Base-by-base conservation (phyloP, 2,797 vertebrate genomes). In the Pseudochaenichthys georgianus region DNA sequence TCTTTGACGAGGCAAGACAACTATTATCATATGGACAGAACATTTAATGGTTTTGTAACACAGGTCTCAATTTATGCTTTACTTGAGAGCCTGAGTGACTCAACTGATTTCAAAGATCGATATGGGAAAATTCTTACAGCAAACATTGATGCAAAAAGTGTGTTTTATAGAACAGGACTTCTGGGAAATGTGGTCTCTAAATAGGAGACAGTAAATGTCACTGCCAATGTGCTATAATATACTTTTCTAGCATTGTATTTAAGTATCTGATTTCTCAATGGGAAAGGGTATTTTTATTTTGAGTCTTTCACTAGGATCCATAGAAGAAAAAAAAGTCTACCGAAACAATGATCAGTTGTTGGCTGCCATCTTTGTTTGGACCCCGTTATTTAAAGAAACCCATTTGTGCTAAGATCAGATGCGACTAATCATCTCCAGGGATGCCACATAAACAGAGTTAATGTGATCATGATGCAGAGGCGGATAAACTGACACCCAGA, bases 401-500 rank as follows among this genome's bases (percentile, higher is more conserved):
- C 23, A 53, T 38, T 57, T n/a, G 15, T 57, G 31, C 31, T 15
- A n/a, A 2, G 16, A 55, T 67, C 67, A 21, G 43, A 34, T 11
- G 42, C 9, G 11, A 19, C 42, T 43, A 31, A 28, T 46, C 23
- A 13, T 59, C 60, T 52, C 43, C 54, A 10, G 41, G 13, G 63
- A 66, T 9, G 34, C 34, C 34, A 38, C 34, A 38, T 21, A 11
- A 41, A 9, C n/a, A 16, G 10, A 50, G 42, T 38, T 62, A 70
- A 66, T 59, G 47, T 66, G 52, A 73, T 66, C 53, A 73, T n/a
- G 43, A 23, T 21, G 77, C 57, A 55, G 64, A 1, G 3, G 53
- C 75, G 70, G 47, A 75, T 61, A 38, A 61, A 70, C 23, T 8
- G 47, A 70, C 0, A 4, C 70, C 78, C 59, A 43, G 53, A 48